Evolutionary conservation across 2,797 vertebrate genomes (phyloP), one percentile per base, ranked within the genome.

Genomic region (Dryobates pubescens): DNA sequence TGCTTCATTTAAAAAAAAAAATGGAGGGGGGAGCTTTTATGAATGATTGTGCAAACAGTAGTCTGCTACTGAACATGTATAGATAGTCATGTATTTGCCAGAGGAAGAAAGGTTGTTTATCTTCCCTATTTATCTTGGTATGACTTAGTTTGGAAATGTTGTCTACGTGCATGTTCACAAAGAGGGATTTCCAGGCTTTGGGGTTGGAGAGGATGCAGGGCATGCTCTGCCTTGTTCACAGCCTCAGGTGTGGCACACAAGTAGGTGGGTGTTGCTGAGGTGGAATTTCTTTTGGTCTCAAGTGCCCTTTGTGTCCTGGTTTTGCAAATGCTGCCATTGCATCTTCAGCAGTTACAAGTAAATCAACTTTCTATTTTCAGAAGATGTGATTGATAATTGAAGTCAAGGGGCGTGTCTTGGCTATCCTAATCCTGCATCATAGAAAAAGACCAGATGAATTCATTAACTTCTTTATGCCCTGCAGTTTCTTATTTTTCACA

Each of bases 221-320:
- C 91, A 14, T 86, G 76, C 88, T 82, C 20, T 96, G 81, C 78
- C 88, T 86, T 94, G 90, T 79, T 86, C 62, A 2, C 68, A 76
- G 90, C 86, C 88, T 58, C 77, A 76, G 90, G 56, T 80, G 54
- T 30, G 86, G 57, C 26, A 1, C 10, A 20, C 22, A 13, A 43
- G 61, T 56, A 43, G 61, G 43, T 80, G 75, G 83, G 29, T 67
- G 83, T 71, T 89, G 71, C 88, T 27, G 38, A 61, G 58, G 10
- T 51, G 78, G 93, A 82, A 94, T 94, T 88, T 79, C 51, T 79
- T 79, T 79, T 84, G 47, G 38, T 59, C 68, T 94, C n/a, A 27
- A 79, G 80, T 59, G 81, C 59, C 30, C 27, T 13, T 53, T 45
- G 29, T 56, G 38, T 43, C 38, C 54, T 32, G 54, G 9, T 32